Evolutionary conservation across 30 jellyfish, hydroid and myxozoan genomes (phyloP).

Genomic region (Turritopsis dohrnii): DNA sequence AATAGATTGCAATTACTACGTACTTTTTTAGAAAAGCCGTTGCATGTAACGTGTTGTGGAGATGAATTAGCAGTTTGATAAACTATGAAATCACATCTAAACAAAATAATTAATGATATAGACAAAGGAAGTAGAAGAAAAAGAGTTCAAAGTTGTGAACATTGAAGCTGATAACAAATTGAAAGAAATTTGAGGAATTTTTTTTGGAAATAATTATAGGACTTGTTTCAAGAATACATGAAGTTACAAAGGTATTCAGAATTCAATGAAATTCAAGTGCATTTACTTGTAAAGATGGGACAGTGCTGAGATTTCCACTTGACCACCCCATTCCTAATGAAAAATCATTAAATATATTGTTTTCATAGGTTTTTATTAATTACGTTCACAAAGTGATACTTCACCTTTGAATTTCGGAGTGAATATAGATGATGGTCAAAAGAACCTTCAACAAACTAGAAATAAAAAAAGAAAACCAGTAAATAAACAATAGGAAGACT

Average conservation of each 20-base stretch:
- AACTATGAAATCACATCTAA: conserved; percentile 61
- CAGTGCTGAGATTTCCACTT: conserved; percentile 72
- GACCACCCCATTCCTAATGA: conserved; percentile 92
- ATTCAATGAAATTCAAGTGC: not conserved
- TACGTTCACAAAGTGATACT: not conserved
- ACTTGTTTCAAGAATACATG: not conserved
- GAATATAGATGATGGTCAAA: conserved; percentile 69
- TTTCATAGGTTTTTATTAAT: not conserved
- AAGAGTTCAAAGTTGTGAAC: too few relatives aligned
- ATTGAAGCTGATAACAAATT: too few relatives aligned
- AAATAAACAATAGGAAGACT: too few relatives aligned
- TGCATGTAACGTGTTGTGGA: conserved; percentile 60
- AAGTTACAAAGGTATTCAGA: not conserved
- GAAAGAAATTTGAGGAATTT: too few relatives aligned
- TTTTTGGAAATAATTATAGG: not conserved
- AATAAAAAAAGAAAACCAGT: not conserved
- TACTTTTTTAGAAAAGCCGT: conserved; percentile 64
- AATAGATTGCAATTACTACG: not conserved
- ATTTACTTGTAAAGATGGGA: conserved; percentile 63
- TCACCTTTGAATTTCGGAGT: conserved; percentile 70
- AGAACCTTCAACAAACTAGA: conserved; percentile 70
- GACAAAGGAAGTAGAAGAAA: too few relatives aligned
- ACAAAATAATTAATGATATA: too few relatives aligned
- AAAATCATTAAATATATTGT: too few relatives aligned
- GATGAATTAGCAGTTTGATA: conserved; percentile 59